These are phyloP conservation scores for Pluvianellus socialis DNA, from an alignment of 2,113 vertebrate genomes.

Conservation along the genomic window DNA sequence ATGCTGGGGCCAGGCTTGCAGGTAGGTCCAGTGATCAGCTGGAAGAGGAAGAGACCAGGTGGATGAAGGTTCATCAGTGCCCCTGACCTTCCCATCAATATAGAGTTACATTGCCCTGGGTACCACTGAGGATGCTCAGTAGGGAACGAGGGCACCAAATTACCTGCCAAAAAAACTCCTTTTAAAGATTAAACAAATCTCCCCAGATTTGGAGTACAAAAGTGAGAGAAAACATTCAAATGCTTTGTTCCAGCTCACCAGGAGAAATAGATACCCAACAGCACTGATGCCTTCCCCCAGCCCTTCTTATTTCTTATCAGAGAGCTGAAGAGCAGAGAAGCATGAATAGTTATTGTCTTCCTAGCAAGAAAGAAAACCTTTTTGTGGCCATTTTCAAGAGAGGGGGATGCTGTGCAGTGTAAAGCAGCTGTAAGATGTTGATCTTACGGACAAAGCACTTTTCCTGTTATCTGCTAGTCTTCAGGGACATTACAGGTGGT, in stretches of 20 bases:
- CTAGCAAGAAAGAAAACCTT: not conserved
- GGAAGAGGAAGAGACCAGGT: not conserved
- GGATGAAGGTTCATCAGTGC: not conserved
- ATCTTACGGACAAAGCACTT: not conserved
- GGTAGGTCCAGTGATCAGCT: constrained; percentile 15
- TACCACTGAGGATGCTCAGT: not conserved
- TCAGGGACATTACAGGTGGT: not conserved
- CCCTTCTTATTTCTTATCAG: not conserved
- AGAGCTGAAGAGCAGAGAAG: not conserved
- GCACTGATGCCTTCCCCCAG: not conserved
- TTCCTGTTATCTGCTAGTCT: not conserved
- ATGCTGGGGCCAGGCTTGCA: constrained; percentile 21
- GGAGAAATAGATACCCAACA: not conserved
- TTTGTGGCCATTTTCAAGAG: not conserved
- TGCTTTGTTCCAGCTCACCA: not conserved
- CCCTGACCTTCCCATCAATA: not conserved
- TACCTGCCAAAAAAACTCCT: not conserved
- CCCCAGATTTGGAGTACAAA: not conserved
- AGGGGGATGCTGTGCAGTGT: not conserved
- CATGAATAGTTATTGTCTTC: not conserved
- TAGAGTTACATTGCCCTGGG: not conserved
- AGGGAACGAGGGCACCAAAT: not conserved
- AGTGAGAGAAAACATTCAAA: not conserved
- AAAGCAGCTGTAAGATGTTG: not conserved
- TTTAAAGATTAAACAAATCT: not conserved